Percentiles rank a stretch among this genome's conserved stretches.
These are phyloP conservation scores for Lacerta agilis DNA, from an alignment of 2,797 vertebrate species.

Conservation along the genomic window DNA sequence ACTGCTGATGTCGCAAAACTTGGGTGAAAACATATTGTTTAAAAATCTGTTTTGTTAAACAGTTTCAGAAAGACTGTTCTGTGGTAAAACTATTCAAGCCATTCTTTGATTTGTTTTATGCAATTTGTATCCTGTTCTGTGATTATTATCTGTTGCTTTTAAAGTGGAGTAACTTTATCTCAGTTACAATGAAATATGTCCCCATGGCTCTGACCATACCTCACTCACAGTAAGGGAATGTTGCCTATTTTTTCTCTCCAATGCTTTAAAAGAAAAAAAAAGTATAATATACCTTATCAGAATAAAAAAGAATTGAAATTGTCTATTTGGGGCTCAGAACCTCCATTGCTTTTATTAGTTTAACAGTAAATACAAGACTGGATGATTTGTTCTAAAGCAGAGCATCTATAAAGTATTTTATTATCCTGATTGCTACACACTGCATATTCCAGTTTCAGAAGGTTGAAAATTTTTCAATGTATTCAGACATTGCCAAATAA, in stretches of 20 bases:
- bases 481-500: neutral
- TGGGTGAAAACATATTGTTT: neutral
- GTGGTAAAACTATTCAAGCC: slow-evolving; percentile 2
- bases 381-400: neutral
- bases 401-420: neutral
- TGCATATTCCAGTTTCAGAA: neutral
- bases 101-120: neutral
- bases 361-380: neutral
- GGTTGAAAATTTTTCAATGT: neutral
- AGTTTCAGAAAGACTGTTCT: neutral
- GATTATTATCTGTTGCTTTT: neutral
- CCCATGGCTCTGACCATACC: neutral
- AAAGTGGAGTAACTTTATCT: neutral
- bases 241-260: neutral
- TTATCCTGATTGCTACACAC: neutral
- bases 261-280: too few relatives aligned
- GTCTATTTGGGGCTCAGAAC: neutral
- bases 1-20: neutral
- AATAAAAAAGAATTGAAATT: neutral
- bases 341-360: neutral
- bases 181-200: neutral
- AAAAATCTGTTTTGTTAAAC: neutral
- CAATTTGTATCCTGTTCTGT: neutral
- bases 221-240: neutral
- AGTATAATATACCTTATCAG: neutral